A percentile compares a stretch with the other conserved stretches of the same genome.
Conservation (phyloP, 2,797 vertebrate genomes). For the Poecilia wingei region DNA sequence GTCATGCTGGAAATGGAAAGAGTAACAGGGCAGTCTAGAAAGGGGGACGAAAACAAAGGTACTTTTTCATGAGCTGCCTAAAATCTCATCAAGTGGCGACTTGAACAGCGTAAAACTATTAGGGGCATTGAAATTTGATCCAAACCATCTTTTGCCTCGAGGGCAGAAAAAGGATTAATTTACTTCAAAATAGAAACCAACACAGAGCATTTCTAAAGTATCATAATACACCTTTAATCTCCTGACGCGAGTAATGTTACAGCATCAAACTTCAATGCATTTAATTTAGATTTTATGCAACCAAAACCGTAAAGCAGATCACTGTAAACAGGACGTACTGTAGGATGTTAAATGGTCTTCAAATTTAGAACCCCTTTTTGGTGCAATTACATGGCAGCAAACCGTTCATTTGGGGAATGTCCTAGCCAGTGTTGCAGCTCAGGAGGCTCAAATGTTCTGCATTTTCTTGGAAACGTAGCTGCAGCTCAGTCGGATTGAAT, state of each 20-base stretch:
- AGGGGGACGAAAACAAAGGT: background rate
- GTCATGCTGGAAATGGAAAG: conserved; percentile 24
- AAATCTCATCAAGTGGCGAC: conserved; percentile 17
- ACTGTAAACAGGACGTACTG: background rate
- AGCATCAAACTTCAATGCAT: background rate
- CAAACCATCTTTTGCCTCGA: background rate
- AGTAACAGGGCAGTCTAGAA: background rate
- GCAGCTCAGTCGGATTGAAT: background rate
- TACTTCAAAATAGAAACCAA: background rate
- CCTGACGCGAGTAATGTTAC: background rate
- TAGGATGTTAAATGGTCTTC: background rate
- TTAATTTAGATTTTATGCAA: background rate
- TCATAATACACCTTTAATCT: background rate
- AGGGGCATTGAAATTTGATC: too few species aligned
- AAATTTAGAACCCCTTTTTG: background rate
- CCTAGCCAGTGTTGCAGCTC: background rate
- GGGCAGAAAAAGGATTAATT: background rate
- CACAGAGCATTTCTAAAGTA: background rate
- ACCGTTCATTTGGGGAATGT: background rate
- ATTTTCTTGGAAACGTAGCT: background rate
- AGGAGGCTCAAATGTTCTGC: background rate
- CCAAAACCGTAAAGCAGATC: background rate
- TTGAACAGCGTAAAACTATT: background rate
- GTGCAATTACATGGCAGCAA: background rate
- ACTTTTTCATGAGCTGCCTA: conserved; percentile 33